Percentiles rank a stretch among this genome's conserved stretches.
phyloP scores from a whole-genome alignment of 2,888 invertebrate genomes.

The Brassicogethes aeneus region DNA sequence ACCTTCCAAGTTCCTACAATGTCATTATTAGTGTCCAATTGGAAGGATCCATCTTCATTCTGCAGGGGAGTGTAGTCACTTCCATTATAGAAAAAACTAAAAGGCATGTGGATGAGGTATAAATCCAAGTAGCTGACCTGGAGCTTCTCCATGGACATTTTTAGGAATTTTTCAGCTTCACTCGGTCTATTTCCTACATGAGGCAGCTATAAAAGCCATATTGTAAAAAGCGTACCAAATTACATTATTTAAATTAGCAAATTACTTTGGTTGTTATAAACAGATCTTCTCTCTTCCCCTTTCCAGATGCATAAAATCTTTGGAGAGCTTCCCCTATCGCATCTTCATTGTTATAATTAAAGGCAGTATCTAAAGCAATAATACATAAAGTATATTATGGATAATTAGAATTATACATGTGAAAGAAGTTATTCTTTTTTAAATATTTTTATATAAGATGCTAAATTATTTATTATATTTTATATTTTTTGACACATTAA shows the following conservation, averaged over 20 bases:
- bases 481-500: too few relatives aligned
- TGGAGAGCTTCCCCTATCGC: slow-evolving; percentile 61
- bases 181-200: slow-evolving; percentile 57
- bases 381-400: too few relatives aligned
- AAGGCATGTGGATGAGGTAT: slow-evolving; percentile 70
- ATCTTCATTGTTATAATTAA: slow-evolving; percentile 70
- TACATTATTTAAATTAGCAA: background rate
- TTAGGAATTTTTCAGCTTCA: slow-evolving; percentile 57
- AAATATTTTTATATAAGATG: too few relatives aligned
- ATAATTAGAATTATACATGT: too few relatives aligned
- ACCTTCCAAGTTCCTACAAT: slow-evolving; percentile 64
- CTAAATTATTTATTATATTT: too few relatives aligned
- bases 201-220: slow-evolving; percentile 48
- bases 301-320: slow-evolving; percentile 54
- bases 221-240: slow-evolving; percentile 3
- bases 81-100: slow-evolving; percentile 52
- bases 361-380: slow-evolving; percentile 63
- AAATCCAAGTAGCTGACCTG: slow-evolving; percentile 66
- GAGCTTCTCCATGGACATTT: slow-evolving; percentile 53
- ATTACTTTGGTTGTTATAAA: slow-evolving; percentile 75
- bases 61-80: slow-evolving; percentile 46
- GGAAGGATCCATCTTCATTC: slow-evolving; percentile 50
- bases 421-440: too few relatives aligned
- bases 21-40: slow-evolving; percentile 53
- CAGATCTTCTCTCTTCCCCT: slow-evolving; percentile 58